These are phyloP conservation scores for Peromyscus leucopus DNA, from an alignment of 2,113 vertebrate species.

Conservation along the genomic window DNA sequence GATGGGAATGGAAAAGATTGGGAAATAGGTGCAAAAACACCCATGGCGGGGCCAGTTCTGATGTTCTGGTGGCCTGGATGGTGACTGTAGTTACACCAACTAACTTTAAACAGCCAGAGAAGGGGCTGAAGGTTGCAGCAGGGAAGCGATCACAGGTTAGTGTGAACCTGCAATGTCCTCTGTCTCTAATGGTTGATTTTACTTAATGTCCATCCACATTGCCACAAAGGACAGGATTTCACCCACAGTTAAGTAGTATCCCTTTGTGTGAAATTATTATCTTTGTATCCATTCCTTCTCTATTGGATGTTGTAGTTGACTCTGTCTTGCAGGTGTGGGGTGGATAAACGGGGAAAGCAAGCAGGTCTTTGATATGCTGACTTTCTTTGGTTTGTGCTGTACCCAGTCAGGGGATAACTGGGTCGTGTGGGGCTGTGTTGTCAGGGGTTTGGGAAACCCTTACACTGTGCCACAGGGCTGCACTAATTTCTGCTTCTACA, in stretches of 20 bases:
- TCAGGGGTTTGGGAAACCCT: background rate
- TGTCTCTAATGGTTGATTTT: background rate
- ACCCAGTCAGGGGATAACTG: background rate
- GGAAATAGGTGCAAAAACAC: background rate
- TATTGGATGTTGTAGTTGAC: too few species aligned
- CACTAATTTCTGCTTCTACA: background rate
- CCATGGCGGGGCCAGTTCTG: background rate
- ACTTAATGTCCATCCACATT: background rate
- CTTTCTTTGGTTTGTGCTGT: background rate
- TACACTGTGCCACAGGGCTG: background rate
- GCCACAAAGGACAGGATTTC: background rate
- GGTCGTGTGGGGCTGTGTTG: background rate
- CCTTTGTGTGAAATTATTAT: background rate
- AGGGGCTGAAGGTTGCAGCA: background rate
- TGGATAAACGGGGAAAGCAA: too few species aligned
- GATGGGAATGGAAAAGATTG: fast-evolving
- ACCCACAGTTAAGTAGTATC: background rate
- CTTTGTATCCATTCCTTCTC: background rate
- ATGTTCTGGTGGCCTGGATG: background rate
- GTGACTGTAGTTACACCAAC: background rate
- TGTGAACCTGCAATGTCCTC: too few species aligned
- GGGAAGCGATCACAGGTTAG: too few species aligned
- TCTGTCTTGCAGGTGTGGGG: background rate
- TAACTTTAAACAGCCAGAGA: background rate
- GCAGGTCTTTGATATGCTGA: background rate